Conservation (phyloP, 2,888 invertebrate species). For the Trimorus sp. region DNA sequence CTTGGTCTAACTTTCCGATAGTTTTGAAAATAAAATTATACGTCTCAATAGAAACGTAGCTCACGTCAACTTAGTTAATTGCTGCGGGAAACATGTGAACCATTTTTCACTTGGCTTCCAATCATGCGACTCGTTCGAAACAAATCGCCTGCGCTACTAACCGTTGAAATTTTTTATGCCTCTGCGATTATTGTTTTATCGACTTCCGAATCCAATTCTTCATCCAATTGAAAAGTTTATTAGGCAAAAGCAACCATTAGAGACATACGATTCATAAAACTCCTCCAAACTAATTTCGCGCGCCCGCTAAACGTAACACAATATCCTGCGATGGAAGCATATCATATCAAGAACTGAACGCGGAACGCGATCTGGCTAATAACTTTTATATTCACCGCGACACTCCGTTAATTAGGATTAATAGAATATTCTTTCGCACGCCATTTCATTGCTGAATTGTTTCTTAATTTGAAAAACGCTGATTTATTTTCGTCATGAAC, state of each 20-base stretch:
- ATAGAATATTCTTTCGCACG: neutral
- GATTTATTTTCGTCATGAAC: neutral
- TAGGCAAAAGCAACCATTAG: too few relatives aligned
- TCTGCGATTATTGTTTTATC: slow-evolving; percentile 1
- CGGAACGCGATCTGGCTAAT: neutral
- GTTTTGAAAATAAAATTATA: slow-evolving; percentile 20
- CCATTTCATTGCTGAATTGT: neutral
- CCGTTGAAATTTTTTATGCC: neutral
- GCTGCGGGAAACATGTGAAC: neutral
- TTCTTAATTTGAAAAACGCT: slow-evolving; percentile 8
- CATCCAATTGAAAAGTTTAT: too few relatives aligned
- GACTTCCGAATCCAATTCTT: neutral
- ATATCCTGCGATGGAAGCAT: too few relatives aligned
- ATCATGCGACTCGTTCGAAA: neutral
- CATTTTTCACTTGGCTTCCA: too few relatives aligned
- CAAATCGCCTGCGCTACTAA: neutral
- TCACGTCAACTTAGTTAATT: neutral
- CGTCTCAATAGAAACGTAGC: slow-evolving; percentile 8
- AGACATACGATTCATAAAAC: too few relatives aligned
- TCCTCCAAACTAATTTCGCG: too few relatives aligned
- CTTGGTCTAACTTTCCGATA: slow-evolving; percentile 20
- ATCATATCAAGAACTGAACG: too few relatives aligned
- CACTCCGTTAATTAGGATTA: neutral
- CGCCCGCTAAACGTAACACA: too few relatives aligned
- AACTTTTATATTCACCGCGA: neutral